phyloP scores from a whole-genome alignment of 2,797 vertebrate species.

The Lepilemur septentrionalis region DNA sequence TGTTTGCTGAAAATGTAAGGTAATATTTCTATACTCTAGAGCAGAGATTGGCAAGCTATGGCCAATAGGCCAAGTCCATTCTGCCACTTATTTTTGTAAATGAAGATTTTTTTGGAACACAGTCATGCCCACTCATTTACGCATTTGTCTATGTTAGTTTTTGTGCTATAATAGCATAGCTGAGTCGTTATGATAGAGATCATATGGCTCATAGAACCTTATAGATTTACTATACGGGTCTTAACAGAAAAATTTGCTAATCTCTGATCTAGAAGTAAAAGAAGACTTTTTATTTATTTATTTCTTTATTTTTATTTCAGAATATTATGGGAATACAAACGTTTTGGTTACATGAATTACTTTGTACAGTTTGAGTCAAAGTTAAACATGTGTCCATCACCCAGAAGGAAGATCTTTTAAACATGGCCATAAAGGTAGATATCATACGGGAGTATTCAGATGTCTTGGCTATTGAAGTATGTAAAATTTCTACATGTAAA shows the following conservation, averaged over 20 bases:
- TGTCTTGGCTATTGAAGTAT: not conserved
- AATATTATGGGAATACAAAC: too few species aligned
- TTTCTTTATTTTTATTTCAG: too few species aligned
- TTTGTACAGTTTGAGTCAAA: too few species aligned
- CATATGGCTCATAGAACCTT: fast-evolving
- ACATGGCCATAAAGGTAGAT: not conserved
- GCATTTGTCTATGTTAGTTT: not conserved
- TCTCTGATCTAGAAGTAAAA: not conserved
- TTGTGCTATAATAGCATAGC: not conserved
- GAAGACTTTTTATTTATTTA: not conserved
- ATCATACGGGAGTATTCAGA: not conserved
- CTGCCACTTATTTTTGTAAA: not conserved
- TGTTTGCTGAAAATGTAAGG: not conserved
- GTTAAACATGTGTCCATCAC: too few species aligned
- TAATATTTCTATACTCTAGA: not conserved
- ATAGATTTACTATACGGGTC: not conserved
- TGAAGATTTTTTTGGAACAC: not conserved
- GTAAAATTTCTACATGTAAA: not conserved
- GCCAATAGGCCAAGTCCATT: not conserved
- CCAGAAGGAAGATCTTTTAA: not conserved
- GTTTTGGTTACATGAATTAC: too few species aligned
- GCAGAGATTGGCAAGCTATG: not conserved
- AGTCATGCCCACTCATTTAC: not conserved
- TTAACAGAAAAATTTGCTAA: not conserved
- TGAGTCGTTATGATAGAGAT: not conserved